Percentiles rank a stretch among this genome's conserved stretches.
phyloP scores from a whole-genome alignment of 2,888 invertebrate species.

The Acholoe squamosa region DNA sequence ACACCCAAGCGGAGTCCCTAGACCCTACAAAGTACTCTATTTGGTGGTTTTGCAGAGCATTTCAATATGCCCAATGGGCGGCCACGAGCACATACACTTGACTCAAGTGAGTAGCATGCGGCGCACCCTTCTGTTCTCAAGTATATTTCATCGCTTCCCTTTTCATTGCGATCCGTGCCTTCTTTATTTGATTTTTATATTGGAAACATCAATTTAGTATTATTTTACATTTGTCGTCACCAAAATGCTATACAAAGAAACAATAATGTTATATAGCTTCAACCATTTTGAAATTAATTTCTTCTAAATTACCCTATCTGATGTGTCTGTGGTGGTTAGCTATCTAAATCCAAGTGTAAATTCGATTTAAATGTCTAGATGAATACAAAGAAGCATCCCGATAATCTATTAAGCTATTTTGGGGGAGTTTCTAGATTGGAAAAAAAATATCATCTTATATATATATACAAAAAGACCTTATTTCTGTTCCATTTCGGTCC shows the following conservation, averaged over 20 bases:
- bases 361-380: no score
- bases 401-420: no score
- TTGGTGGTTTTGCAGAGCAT: constrained; percentile 68
- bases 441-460: no score
- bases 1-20: constrained; percentile 2
- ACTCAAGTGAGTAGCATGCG: constrained; percentile 71
- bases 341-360: no score
- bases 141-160: constrained; percentile 48
- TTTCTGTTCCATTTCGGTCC: no score
- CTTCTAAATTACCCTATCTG: neutral
- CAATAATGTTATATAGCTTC: neutral
- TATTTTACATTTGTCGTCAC: neutral
- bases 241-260: neutral
- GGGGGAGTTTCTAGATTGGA: no score
- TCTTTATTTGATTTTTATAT: neutral
- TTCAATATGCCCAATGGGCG: constrained; percentile 71
- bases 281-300: neutral
- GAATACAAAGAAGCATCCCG: no score
- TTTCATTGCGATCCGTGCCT: neutral
- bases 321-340: no score
- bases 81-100: constrained; percentile 74
- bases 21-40: constrained; percentile 57
- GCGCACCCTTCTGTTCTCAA: constrained; percentile 50
- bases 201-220: neutral
- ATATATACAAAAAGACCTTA: no score